phyloP scores from a whole-genome alignment of 92 coral and sea anemone species.

The Paramuricea clavata region DNA sequence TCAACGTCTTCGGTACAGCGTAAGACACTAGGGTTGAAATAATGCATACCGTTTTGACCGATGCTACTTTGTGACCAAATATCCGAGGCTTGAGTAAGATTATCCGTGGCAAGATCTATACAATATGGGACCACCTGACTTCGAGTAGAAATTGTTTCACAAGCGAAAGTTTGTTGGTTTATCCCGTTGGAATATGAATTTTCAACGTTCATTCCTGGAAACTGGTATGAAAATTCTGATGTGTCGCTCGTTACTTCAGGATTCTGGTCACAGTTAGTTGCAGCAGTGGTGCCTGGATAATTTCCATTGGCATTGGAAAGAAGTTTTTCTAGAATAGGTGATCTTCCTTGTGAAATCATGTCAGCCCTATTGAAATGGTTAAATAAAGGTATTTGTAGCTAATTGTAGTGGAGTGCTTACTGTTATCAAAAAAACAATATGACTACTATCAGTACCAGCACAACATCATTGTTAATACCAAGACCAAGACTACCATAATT shows the following conservation, averaged over 20 bases:
- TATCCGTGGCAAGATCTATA: not conserved
- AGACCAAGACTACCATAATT: too few relatives aligned
- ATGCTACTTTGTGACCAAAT: not conserved
- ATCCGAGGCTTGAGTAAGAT: not conserved
- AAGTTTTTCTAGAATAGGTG: not conserved
- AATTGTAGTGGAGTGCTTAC: too few relatives aligned
- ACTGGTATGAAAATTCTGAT: not conserved
- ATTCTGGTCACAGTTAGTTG: not conserved
- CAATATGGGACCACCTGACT: not conserved
- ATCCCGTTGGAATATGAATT: not conserved
- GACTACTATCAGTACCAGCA: too few relatives aligned
- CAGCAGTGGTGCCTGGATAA: not conserved
- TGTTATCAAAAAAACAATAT: too few relatives aligned
- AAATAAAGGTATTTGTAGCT: too few relatives aligned
- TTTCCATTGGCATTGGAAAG: conserved; percentile 2
- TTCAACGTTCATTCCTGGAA: not conserved
- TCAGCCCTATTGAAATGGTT: not conserved
- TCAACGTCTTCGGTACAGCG: too few relatives aligned
- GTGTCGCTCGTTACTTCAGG: not conserved
- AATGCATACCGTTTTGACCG: too few relatives aligned
- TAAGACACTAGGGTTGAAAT: too few relatives aligned
- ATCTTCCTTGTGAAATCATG: not conserved
- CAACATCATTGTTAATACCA: too few relatives aligned
- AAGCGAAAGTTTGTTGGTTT: not conserved
- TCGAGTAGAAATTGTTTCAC: not conserved